Conservation (phyloP, 2,113 vertebrate genomes). For the Bungarus multicinctus region DNA sequence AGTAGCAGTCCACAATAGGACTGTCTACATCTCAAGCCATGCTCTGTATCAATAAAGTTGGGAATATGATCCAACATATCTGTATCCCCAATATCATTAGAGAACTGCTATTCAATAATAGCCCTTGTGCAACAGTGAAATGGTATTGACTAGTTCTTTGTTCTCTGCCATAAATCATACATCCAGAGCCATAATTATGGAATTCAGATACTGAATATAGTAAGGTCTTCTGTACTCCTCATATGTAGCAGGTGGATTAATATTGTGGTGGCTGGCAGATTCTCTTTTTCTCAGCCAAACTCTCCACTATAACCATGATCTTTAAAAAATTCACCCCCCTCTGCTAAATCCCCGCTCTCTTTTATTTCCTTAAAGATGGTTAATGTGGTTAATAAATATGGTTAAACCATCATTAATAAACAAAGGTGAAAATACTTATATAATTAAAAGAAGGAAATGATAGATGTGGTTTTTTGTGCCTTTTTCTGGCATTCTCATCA, state of each 20-base stretch:
- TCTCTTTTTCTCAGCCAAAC: neutral
- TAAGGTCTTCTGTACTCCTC: neutral
- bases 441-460: slow-evolving; percentile 71
- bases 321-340: too few relatives aligned
- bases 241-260: neutral
- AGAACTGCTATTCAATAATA: neutral
- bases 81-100: too few relatives aligned
- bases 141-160: neutral
- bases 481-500: slow-evolving; percentile 51
- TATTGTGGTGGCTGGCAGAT: neutral
- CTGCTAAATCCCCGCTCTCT: too few relatives aligned
- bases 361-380: too few relatives aligned
- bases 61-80: too few relatives aligned
- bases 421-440: slow-evolving; percentile 65
- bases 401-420: slow-evolving; percentile 74
- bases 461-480: slow-evolving; percentile 26
- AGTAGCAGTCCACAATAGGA: neutral
- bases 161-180: neutral
- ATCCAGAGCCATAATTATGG: neutral
- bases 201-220: neutral
- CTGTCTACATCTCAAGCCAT: too few relatives aligned
- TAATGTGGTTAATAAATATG: too few relatives aligned
- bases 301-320: too few relatives aligned
- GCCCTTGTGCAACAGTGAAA: neutral
- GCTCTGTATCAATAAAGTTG: too few relatives aligned